Percentiles rank a stretch among this genome's conserved stretches.
Conservation (phyloP, 2,797 vertebrate genomes). For the Anguilla anguilla region DNA sequence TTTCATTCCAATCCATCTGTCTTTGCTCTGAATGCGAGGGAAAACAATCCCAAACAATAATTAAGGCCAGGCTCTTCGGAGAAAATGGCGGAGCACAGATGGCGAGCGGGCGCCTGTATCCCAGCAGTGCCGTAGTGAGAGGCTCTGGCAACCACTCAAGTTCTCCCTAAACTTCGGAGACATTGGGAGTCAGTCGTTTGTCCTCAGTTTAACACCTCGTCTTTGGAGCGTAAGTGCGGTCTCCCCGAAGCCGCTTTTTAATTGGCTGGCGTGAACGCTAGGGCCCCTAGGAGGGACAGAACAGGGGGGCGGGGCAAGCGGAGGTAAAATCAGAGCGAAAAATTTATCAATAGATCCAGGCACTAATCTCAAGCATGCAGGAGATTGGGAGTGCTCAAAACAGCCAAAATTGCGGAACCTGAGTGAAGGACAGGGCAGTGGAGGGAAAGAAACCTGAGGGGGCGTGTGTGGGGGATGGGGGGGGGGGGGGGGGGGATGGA, state of each 20-base stretch:
- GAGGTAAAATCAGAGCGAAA: not conserved
- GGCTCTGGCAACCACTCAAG: not conserved
- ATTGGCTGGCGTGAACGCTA: not conserved
- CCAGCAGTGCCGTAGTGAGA: not conserved
- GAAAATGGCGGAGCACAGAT: not conserved
- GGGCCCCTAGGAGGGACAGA: not conserved
- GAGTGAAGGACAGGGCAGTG: not conserved
- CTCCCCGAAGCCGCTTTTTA: not conserved
- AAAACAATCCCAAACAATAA: constrained; percentile 8
- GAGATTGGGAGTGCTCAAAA: not conserved
- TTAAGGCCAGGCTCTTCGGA: not conserved
- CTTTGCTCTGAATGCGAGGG: not conserved
- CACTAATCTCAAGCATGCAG: not conserved
- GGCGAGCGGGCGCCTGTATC: not conserved
- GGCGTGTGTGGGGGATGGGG: not conserved
- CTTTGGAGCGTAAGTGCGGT: not conserved
- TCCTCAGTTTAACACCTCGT: not conserved
- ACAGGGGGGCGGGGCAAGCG: no score
- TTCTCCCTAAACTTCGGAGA: not conserved
- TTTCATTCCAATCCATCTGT: constrained; percentile 10
- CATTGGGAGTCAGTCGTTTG: not conserved
- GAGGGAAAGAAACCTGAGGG: not conserved
- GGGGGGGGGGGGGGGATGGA: not conserved
- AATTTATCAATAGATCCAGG: not conserved
- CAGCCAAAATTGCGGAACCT: not conserved